Evolutionary conservation across 2,113 vertebrate species (phyloP), one percentile per base, ranked within the genome.

Genomic region (Mesoclemmys tuberculata): DNA sequence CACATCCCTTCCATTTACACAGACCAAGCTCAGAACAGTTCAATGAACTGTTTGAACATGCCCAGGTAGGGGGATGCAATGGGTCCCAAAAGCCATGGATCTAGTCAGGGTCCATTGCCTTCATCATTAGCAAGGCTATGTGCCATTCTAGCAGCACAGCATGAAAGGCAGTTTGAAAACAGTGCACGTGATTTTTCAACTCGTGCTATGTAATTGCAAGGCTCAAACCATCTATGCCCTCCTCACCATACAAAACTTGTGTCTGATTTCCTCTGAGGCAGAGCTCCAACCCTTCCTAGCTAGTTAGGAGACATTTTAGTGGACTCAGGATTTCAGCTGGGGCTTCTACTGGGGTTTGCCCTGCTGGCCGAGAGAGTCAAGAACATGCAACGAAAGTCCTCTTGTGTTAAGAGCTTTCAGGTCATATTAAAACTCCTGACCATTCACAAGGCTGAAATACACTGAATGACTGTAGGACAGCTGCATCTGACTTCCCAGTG

Each of bases 341-440:
- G 93, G 84, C 89, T 90, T 68, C 88, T 31, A 84, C 46, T 46
- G 92, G 83, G 75, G 51, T 95, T 94, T 93, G 54, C 87, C 55
- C 52, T 52, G 18, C 75, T 14, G 48, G 93, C 85, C 2, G 0
- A 8, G 84, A 94, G 95, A 97, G 82, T 84, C 84, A 93, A 88
- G 91, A 93, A 90, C 82, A 80, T 9, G 80, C 84, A 95, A 52
- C 26, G 92, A 44, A 93, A 92, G 96, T 79, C 94, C 80, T 93
- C 64, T 82, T 80, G 71, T 46, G 38, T 61, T 64, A 56, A 51
- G 2, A 95, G 90, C 92, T 95, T 97, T 96, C 92, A 93, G 79
- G 87, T 93, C 87, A 58, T 24, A 96, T 95, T 89, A 95, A 96
- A 95, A 92, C 64, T 48, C 48, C n/a, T 87, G 58, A n/a, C 81